Conservation (phyloP, 2,888 invertebrate genomes). For the Tenthredo livida region DNA sequence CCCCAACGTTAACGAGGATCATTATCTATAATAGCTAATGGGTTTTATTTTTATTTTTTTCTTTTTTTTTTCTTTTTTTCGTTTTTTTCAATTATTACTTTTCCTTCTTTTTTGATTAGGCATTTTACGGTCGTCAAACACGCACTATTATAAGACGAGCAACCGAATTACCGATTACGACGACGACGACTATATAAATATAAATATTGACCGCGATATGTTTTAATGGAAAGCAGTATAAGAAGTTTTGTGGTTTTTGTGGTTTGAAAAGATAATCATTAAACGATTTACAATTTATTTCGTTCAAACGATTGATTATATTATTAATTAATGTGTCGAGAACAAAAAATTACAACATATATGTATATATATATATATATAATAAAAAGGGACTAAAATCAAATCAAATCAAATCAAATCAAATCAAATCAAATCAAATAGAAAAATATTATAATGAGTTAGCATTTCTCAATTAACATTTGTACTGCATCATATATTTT, state of each 20-base stretch:
- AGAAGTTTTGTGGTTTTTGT: background rate
- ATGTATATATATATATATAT: background rate
- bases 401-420: background rate
- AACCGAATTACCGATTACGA: background rate
- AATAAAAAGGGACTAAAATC: background rate
- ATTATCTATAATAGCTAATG: background rate
- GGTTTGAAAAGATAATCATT: background rate
- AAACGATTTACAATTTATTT: background rate
- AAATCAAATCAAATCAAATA: background rate
- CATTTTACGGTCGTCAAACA: slow-evolving; percentile 11
- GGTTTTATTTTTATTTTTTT: background rate
- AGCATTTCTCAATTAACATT: slow-evolving; percentile 35
- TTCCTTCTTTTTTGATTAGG: background rate
- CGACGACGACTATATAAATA: background rate
- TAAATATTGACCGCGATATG: slow-evolving; percentile 21
- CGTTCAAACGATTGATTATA: slow-evolving; percentile 1
- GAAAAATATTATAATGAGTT: slow-evolving; percentile 30
- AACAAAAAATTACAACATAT: background rate
- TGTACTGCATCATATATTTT: slow-evolving; percentile 45
- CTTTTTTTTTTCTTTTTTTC: no score
- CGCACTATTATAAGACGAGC: background rate
- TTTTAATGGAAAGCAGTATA: background rate
- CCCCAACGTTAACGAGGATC: slow-evolving; percentile 18
- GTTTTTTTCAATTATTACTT: background rate
- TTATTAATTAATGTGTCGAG: background rate